Percentiles rank a stretch among this genome's conserved stretches.
Conservation (phyloP, 2,113 vertebrate species). For the Crotalus tigris region DNA sequence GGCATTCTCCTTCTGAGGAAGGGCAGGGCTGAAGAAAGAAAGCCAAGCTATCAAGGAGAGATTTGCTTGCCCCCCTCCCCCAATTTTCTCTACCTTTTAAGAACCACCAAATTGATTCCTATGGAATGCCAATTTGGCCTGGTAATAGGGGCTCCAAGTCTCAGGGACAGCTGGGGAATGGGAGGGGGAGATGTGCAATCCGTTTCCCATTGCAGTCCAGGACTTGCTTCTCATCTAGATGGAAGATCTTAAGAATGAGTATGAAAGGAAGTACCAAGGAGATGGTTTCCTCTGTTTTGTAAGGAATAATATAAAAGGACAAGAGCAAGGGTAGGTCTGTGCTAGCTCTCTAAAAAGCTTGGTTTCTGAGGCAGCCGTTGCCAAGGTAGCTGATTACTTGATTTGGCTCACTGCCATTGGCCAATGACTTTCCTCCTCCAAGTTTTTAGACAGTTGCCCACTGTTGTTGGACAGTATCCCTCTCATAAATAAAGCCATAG, state of each 20-base stretch:
- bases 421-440: constrained; percentile 32
- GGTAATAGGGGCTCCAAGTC: not conserved
- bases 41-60: not conserved
- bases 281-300: constrained; percentile 53
- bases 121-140: not conserved
- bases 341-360: constrained; percentile 37
- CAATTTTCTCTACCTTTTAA: not conserved
- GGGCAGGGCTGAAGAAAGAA: not conserved
- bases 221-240: constrained; percentile 28
- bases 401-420: constrained; percentile 45
- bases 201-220: constrained; percentile 13
- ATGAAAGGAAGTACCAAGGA: constrained; percentile 38
- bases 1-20: constrained; percentile 1
- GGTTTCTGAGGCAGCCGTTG: constrained; percentile 37
- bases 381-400: constrained; percentile 38
- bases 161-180: not conserved
- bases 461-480: not conserved
- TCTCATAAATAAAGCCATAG: not conserved
- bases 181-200: not conserved
- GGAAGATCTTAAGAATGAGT: constrained; percentile 14
- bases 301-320: constrained; percentile 44
- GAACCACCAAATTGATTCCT: not conserved
- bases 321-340: constrained; percentile 38
- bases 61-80: not conserved
- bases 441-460: not conserved